Percentiles rank a stretch among this genome's conserved stretches.
Evolutionary conservation across 2,888 invertebrate species (phyloP).

Genomic region (Dryobotodes eremita): DNA sequence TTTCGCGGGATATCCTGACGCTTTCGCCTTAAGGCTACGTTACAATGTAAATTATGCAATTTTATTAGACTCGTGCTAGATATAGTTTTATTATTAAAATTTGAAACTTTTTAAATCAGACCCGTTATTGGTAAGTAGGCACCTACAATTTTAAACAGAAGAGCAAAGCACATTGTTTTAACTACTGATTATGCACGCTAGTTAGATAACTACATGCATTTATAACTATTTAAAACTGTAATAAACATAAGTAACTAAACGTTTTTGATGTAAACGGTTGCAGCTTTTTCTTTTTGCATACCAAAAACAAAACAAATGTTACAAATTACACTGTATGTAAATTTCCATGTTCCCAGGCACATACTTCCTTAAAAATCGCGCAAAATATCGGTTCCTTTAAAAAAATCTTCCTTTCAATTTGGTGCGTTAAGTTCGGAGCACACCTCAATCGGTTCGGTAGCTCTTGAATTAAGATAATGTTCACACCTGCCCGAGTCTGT

Average conservation of each 20-base stretch:
- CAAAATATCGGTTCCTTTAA: slow-evolving; percentile 55
- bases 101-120: no score
- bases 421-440: slow-evolving; percentile 78
- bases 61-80: slow-evolving; percentile 38
- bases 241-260: not conserved
- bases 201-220: not conserved
- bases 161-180: not conserved
- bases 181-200: not conserved
- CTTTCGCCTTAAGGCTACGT: slow-evolving; percentile 18
- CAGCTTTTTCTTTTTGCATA: not conserved
- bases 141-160: not conserved
- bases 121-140: not conserved
- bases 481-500: slow-evolving; percentile 87
- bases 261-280: not conserved
- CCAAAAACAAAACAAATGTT: slow-evolving; percentile 19
- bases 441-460: slow-evolving; percentile 84
- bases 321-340: slow-evolving; percentile 46
- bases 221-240: not conserved
- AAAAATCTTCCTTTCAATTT: slow-evolving; percentile 73
- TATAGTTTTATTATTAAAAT: no score
- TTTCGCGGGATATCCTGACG: no score
- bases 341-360: slow-evolving; percentile 26
- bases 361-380: slow-evolving; percentile 42
- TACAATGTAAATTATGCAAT: slow-evolving; percentile 49
- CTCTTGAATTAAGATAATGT: slow-evolving; percentile 90